A percentile compares a stretch with the other conserved stretches of the same genome.
Evolutionary conservation across 2,888 invertebrate species (phyloP).

Genomic region (Hirtodrosophila alboralis): DNA sequence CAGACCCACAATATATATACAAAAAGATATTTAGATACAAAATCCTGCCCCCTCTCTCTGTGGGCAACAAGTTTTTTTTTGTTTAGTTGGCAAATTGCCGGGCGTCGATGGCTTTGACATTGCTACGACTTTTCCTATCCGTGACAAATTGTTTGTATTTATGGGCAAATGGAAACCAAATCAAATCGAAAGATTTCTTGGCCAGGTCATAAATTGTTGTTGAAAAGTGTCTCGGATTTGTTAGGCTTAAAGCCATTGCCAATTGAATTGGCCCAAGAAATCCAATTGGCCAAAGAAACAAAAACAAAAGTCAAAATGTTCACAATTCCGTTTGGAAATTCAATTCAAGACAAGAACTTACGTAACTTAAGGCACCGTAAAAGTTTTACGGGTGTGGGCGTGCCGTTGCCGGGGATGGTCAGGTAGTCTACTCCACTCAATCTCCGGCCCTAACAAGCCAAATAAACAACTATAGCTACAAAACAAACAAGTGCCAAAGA

Average conservation of each 20-base stretch:
- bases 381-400: no score
- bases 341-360: slow-evolving; percentile 50
- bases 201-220: slow-evolving; percentile 54
- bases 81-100: slow-evolving; percentile 37
- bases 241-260: slow-evolving; percentile 48
- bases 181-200: slow-evolving; percentile 38
- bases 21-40: background rate
- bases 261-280: slow-evolving; percentile 62
- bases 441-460: slow-evolving; percentile 43
- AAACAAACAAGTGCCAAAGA: slow-evolving; percentile 53
- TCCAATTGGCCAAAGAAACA: slow-evolving; percentile 44
- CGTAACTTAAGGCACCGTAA: slow-evolving; percentile 54
- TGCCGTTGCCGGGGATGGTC: no score
- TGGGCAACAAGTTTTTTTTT: slow-evolving; percentile 64
- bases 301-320: slow-evolving; percentile 33
- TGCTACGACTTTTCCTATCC: slow-evolving; percentile 39
- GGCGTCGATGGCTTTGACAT: slow-evolving; percentile 57
- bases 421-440: slow-evolving; percentile 23
- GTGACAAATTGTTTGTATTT: slow-evolving; percentile 63
- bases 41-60: slow-evolving; percentile 30
- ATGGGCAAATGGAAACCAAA: slow-evolving; percentile 22
- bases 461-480: slow-evolving; percentile 59
- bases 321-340: slow-evolving; percentile 46
- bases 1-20: slow-evolving; percentile 4
- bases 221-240: slow-evolving; percentile 33